Conservation (phyloP, 2,888 invertebrate species). For the Plagodis pulveraria region DNA sequence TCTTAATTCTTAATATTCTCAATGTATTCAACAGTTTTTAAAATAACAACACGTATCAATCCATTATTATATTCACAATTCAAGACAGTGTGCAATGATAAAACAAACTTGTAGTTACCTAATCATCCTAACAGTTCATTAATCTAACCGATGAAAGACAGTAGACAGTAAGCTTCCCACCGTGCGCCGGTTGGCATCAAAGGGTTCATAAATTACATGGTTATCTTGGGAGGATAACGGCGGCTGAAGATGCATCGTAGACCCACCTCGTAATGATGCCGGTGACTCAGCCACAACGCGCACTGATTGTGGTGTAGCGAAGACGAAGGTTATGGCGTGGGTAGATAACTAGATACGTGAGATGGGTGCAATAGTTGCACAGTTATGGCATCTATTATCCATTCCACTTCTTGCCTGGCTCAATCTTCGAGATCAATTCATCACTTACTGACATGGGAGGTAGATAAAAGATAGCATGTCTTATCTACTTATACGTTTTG, state of each 20-base stretch:
- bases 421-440: too few species aligned
- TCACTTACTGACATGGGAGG: too few species aligned
- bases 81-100: too few species aligned
- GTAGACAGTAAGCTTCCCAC: conserved; percentile 22
- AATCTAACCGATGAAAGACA: conserved; percentile 5
- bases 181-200: conserved; percentile 29
- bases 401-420: too few species aligned
- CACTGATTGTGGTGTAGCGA: not conserved
- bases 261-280: conserved; percentile 12
- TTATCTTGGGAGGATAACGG: conserved; percentile 30
- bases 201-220: conserved; percentile 30
- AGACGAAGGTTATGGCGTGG: not conserved
- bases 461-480: too few species aligned
- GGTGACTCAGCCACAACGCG: conserved; percentile 5
- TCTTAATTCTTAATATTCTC: too few species aligned
- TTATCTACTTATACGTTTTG: too few species aligned
- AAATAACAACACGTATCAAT: too few species aligned
- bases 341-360: not conserved
- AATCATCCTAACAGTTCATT: not conserved
- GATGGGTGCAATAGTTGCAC: not conserved
- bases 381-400: too few species aligned
- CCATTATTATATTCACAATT: too few species aligned
- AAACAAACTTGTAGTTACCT: too few species aligned
- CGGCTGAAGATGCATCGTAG: conserved; percentile 8
- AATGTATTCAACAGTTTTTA: too few species aligned